Percentiles rank a stretch among this genome's conserved stretches.
Conservation (phyloP, 2,888 invertebrate species). For the Tetragonisca angustula region DNA sequence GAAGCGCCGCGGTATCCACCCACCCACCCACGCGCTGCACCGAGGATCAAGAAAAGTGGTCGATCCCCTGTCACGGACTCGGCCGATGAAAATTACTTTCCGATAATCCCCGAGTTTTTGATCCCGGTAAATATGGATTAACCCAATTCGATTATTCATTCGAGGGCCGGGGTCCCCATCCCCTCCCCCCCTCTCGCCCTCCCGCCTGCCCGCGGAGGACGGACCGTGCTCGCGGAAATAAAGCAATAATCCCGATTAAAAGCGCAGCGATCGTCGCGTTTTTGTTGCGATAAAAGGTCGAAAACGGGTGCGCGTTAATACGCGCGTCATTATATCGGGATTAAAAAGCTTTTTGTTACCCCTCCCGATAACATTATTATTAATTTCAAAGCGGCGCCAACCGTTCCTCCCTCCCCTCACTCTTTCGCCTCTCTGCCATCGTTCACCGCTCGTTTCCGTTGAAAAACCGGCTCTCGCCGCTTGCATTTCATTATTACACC, state of each 20-base stretch:
- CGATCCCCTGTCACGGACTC: not conserved
- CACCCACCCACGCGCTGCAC: no score
- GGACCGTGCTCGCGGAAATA: constrained; percentile 57
- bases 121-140: constrained; percentile 69
- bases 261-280: constrained; percentile 56
- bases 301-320: constrained; percentile 61
- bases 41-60: constrained; percentile 25
- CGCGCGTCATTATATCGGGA: constrained; percentile 63
- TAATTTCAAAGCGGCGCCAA: constrained; percentile 54
- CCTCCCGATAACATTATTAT: constrained; percentile 62
- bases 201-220: constrained; percentile 13
- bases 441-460: constrained; percentile 7
- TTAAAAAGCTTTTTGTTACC: constrained; percentile 64
- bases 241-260: constrained; percentile 68
- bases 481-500: constrained; percentile 51
- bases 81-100: constrained; percentile 62
- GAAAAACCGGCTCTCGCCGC: constrained; percentile 52
- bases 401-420: no score
- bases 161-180: constrained; percentile 9
- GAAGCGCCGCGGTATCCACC: not conserved
- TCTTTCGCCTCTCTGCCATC: no score
- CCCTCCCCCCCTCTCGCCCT: not conserved
- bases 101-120: constrained; percentile 67
- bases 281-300: constrained; percentile 64
- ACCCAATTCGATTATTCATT: constrained; percentile 69